A percentile compares a stretch with the other conserved stretches of the same genome.
These are phyloP conservation scores for Sylvicola fuscatus DNA, from an alignment of 2,888 invertebrate genomes.

Conservation along the genomic window DNA sequence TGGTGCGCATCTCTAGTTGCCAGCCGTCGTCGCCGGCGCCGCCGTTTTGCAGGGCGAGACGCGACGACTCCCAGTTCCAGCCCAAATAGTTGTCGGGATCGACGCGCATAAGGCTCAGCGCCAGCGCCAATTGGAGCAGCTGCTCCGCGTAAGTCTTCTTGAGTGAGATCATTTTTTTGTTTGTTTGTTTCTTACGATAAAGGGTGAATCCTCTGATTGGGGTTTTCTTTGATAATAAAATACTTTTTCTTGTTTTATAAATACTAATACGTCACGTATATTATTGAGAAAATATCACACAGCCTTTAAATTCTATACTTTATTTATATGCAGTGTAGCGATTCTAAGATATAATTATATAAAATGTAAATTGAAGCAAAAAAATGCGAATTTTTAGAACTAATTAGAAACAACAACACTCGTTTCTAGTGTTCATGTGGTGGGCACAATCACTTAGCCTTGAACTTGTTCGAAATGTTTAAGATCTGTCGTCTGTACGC, in stretches of 20 bases:
- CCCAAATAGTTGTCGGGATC: conserved; percentile 49
- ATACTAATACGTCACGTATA: neutral
- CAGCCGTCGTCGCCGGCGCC: conserved; percentile 21
- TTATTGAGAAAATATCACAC: too few relatives aligned
- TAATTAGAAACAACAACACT: too few relatives aligned
- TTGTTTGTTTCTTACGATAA: too few relatives aligned
- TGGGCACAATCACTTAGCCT: too few relatives aligned
- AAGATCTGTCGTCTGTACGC: too few relatives aligned
- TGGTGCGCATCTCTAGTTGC: conserved; percentile 22
- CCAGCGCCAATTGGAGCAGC: conserved; percentile 57
- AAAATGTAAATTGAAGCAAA: too few relatives aligned
- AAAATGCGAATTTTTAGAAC: too few relatives aligned
- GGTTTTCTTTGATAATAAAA: neutral
- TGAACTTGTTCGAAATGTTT: too few relatives aligned
- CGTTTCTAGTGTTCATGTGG: too few relatives aligned
- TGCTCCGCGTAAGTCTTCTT: conserved; percentile 70
- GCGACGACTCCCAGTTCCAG: conserved; percentile 27
- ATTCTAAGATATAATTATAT: too few relatives aligned
- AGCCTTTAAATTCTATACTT: too few relatives aligned
- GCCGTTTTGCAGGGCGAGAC: conserved; percentile 15
- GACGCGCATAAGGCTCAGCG: conserved; percentile 58
- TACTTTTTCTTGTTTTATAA: neutral
- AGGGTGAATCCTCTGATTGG: neutral
- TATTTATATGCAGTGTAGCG: too few relatives aligned
- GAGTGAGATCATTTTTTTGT: conserved; percentile 44